Conservation (phyloP, 2,113 vertebrate genomes). For the Struthidea cinerea region DNA sequence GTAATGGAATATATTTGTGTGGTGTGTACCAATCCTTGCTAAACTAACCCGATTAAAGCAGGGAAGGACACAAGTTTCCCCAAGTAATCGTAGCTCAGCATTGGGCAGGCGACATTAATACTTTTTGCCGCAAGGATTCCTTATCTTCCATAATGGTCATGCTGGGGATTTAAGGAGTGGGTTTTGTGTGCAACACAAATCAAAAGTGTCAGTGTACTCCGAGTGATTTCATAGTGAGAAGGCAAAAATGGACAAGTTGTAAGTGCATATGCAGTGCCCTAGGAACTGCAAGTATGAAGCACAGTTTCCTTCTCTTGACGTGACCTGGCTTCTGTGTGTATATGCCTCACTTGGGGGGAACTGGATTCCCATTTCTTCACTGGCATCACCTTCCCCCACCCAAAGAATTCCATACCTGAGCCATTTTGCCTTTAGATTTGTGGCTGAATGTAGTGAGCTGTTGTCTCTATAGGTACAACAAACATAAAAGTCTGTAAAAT, state of each 20-base stretch:
- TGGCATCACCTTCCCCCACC: background rate
- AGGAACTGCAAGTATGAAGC: background rate
- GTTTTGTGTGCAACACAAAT: background rate
- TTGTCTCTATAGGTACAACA: background rate
- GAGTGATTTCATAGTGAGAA: background rate
- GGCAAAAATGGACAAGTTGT: background rate
- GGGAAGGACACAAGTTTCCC: background rate
- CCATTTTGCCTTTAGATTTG: background rate
- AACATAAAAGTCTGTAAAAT: background rate
- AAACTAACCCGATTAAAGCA: background rate
- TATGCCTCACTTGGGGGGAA: background rate
- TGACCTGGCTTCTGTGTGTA: accelerated
- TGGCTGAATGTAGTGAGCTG: background rate
- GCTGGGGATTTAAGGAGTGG: background rate
- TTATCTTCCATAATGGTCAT: background rate
- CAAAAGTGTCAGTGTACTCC: background rate
- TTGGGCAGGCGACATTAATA: background rate
- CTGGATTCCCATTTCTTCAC: background rate
- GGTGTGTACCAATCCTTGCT: background rate
- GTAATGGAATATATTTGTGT: background rate
- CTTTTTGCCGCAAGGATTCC: background rate
- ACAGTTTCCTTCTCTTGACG: background rate
- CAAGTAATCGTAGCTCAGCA: background rate
- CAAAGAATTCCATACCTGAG: background rate
- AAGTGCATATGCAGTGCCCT: background rate